Evolutionary conservation across 2,113 vertebrate genomes (phyloP), one percentile per base, ranked within the genome.

Genomic region (Formicarius rufipectus): DNA sequence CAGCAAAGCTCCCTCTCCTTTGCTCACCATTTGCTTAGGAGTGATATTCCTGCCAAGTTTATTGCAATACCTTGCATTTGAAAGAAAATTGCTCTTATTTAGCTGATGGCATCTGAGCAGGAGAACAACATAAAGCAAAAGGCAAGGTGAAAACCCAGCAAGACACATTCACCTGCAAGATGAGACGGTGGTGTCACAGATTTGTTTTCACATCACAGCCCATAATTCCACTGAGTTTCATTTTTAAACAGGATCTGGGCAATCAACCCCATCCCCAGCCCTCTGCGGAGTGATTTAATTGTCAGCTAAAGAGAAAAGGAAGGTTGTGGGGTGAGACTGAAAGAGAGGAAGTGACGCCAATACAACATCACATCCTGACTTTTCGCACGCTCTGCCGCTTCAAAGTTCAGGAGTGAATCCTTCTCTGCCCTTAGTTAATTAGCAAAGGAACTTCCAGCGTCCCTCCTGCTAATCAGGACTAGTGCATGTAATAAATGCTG

Each of bases 61-160:
- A 92, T 94, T 93, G 96, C 90, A 87, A 33, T 76, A 42, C 69
- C 94, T 93, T 72, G 93, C 91, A 94, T 95, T 93, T 96, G 95
- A 96, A 97, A 96, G 90, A 66, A 88, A 96, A 83, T 74, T 33
- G 66, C 86, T 60, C 59, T 67, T 27, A 66, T 87, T 78, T 78
- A 67, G 58, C 80, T 7, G 73, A 24, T 45, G 90, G 77, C 31
- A 28, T 79, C 44, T 5, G 55, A 73, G 81, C 49, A 12, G 68
- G 56, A 31, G 62, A 58, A 39, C 21, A 53, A 45, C 33, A 5
- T 9, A 3, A 23, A 87, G 87, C 67, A 88, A 87, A 74, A 88
- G 59, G 63, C 42, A 60, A 76, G 78, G 77, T 40, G 79, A n/a
- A 80, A 78, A 14, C 42, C 63, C 7, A 7, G 14, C 76, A 27